phyloP scores from a whole-genome alignment of 2,888 invertebrate genomes.

The Mallateleia sp. region DNA sequence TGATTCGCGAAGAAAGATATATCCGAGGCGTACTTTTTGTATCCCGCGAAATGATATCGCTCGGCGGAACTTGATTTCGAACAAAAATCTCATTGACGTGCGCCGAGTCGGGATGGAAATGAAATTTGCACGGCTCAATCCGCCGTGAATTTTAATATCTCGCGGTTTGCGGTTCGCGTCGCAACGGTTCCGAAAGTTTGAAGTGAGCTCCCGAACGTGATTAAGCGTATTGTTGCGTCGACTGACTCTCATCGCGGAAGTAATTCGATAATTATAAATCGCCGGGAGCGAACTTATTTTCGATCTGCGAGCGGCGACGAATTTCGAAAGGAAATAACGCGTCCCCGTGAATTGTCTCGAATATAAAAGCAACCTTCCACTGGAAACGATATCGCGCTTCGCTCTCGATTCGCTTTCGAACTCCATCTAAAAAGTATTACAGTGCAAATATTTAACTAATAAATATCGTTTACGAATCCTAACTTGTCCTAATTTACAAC shows the following conservation, averaged over 20 bases:
- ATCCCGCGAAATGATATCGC: background rate
- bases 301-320: background rate
- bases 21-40: background rate
- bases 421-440: conserved; percentile 28
- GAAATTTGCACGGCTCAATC: conserved; percentile 56
- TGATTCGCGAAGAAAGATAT: background rate
- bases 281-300: conserved; percentile 14
- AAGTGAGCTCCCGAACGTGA: conserved; percentile 55
- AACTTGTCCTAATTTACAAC: conserved; percentile 63
- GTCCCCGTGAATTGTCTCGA: conserved; percentile 19
- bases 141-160: conserved; percentile 67
- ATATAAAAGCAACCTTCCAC: conserved; percentile 24
- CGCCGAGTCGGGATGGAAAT: conserved; percentile 36
- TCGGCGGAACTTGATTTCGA: conserved; percentile 25
- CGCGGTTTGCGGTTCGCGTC: conserved; percentile 1
- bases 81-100: conserved; percentile 52
- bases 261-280: conserved; percentile 51
- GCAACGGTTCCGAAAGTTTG: conserved; percentile 27
- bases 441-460: conserved; percentile 68
- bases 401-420: background rate
- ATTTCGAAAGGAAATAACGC: conserved; percentile 1
- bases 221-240: conserved; percentile 59
- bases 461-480: conserved; percentile 26
- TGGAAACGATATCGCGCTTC: background rate
- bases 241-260: conserved; percentile 28